phyloP scores from a whole-genome alignment of 30 jellyfish, hydroid and myxozoan genomes.

The Chironex yamaguchii region DNA sequence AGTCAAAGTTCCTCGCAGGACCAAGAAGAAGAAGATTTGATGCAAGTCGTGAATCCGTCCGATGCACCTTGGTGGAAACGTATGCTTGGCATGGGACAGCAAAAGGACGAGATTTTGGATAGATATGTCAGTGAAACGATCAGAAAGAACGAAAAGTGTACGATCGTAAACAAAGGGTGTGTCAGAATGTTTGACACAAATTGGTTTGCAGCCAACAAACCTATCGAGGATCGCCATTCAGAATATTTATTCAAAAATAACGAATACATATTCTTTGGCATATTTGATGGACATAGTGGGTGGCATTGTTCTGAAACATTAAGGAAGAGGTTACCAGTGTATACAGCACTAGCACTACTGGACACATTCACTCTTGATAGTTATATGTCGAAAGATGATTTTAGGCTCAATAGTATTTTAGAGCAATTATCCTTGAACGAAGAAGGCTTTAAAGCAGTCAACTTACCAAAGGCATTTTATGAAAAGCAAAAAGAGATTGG shows the following conservation, averaged over 20 bases:
- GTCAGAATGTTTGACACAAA: constrained; percentile 91
- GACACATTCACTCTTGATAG: not conserved
- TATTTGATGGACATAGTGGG: constrained; percentile 98
- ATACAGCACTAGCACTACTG: constrained; percentile 72
- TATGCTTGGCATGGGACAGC: not conserved
- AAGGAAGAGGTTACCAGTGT: constrained; percentile 75
- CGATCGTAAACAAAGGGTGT: constrained; percentile 28
- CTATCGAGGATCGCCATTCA: constrained; percentile 96
- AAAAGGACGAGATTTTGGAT: constrained; percentile 41
- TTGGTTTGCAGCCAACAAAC: constrained; percentile 80
- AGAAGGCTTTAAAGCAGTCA: constrained; percentile 47
- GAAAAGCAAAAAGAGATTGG: constrained; percentile 72
- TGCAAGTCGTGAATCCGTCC: not conserved
- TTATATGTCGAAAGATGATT: not conserved
- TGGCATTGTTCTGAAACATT: constrained; percentile 95
- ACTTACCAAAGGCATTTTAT: constrained; percentile 58
- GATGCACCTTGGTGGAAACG: constrained; percentile 64
- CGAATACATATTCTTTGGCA: constrained; percentile 77
- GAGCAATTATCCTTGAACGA: constrained; percentile 64
- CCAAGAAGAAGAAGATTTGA: too few species aligned
- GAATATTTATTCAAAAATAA: constrained; percentile 75
- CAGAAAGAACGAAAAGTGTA: constrained; percentile 36
- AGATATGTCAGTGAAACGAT: constrained; percentile 38
- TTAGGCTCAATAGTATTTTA: not conserved
- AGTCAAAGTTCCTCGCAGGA: too few species aligned